Base-by-base conservation (phyloP, 2,888 invertebrate species). In the Folsomia manolachei region DNA sequence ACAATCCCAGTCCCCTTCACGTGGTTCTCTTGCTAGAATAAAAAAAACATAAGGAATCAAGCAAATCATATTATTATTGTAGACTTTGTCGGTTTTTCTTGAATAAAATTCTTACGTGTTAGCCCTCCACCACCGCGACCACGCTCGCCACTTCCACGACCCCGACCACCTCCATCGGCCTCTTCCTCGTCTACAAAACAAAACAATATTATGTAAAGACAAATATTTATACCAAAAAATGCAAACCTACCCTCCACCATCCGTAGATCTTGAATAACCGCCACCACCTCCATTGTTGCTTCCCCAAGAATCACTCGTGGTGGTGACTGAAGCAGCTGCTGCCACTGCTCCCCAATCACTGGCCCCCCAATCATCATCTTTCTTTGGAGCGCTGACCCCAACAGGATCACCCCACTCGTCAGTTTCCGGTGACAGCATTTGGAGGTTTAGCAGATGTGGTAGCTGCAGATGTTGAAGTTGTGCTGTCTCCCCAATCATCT, bases 1-100 rank as follows among this genome's bases (percentile, higher is more conserved):
- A 51, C 72, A 72, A 1, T 14, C 61, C 72, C 72, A 72, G 19
- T 70, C 66, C 19, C 66, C 70, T 26, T 62, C 68, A 4, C 63
- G 39, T 2, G 69, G 69, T 21, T 27, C 69, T 21, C 69, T 1
- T 2, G 1, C 56, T 56, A 56, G 14, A 39, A 39, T n/a, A n/a
- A n/a, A n/a, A n/a, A n/a, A n/a, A n/a, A n/a, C n/a, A n/a, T n/a
- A n/a, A n/a, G n/a, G n/a, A n/a, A n/a, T n/a, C n/a, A n/a, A n/a
- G n/a, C n/a, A n/a, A n/a, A n/a, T n/a, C n/a, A n/a, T n/a, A n/a
- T n/a, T n/a, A n/a, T n/a, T n/a, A n/a, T n/a, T n/a, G n/a, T n/a
- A n/a, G n/a, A n/a, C n/a, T n/a, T n/a, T n/a, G n/a, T n/a, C n/a
- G n/a, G n/a, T n/a, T n/a, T n/a, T n/a, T n/a, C n/a, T n/a, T n/a